Base-by-base conservation (phyloP, 2,888 invertebrate species). In the Caenorhabditis plicata region DNA sequence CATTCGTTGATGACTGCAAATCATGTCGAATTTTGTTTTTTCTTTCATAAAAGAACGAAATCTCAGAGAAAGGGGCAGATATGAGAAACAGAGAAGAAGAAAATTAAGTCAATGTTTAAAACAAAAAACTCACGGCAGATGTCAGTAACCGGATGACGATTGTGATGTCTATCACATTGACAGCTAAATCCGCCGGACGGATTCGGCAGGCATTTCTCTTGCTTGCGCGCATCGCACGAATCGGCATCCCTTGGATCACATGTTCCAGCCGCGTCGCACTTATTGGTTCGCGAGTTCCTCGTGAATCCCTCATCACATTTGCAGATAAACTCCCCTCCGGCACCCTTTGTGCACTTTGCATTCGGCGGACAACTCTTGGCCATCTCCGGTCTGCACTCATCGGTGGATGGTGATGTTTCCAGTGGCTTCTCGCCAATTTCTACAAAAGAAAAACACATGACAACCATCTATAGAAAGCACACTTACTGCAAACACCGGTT, bases 1-100 rank as follows among this genome's bases (percentile, higher is more conserved):
- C 75, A 75, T 50, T 76, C 76, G 44, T 78, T 65, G 41, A 70
- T 64, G 55, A 75, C 74, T 75, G 43, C 31, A 74, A 64, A n/a
- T 35, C n/a, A 33, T 17, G n/a, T 23, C 35, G 13, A 13, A n/a
- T 25, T n/a, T 15, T n/a, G 8, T n/a, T 23, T 33, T 33, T 25
- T 8, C 2, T 9, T 31, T 32, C 2, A 5, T 4, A 3, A 11
- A 5, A 20, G n/a, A 31, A 11, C 15, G 23, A 23, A 39, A 29
- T 23, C 2, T 2, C 9, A n/a, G n/a, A 8, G 25, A 17, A 9
- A 22, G 9, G 7, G 9, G 17, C 8, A 41, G 17, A 25, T 41
- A 22, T 41, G 9, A 13, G 9, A 8, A 13, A 8, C 20, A 17
- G 13, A 19, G 13, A 38, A 38, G 11, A 38, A 13, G 13, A 13